Evolutionary conservation across 2,888 invertebrate genomes (phyloP).

Genomic region (Plebejus argus): DNA sequence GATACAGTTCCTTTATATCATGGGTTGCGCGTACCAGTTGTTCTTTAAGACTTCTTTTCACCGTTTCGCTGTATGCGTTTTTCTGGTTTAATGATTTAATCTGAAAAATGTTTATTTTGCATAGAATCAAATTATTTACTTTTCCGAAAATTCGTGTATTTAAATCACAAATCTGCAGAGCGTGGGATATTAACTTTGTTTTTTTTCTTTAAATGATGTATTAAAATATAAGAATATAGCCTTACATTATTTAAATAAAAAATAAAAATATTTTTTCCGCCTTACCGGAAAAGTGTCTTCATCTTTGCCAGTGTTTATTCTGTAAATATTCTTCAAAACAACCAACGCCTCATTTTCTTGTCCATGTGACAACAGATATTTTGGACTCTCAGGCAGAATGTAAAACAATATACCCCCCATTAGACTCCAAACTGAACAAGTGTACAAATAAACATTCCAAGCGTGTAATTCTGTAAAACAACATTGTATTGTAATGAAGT

Average conservation of each 20-base stretch:
- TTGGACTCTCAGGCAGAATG: conserved; percentile 59
- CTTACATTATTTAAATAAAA: too few relatives aligned
- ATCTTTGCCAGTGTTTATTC: conserved; percentile 52
- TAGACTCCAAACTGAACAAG: conserved; percentile 55
- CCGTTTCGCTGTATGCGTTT: conserved; percentile 44
- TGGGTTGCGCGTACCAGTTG: conserved; percentile 50
- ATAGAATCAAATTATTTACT: too few relatives aligned
- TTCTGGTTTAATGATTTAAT: conserved; percentile 49
- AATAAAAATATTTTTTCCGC: neutral
- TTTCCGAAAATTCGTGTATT: too few relatives aligned
- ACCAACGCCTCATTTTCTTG: conserved; percentile 54
- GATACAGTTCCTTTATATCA: conserved; percentile 53
- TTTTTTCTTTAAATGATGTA: too few relatives aligned
- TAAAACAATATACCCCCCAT: conserved; percentile 53
- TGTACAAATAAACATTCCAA: conserved; percentile 60
- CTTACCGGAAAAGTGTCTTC: conserved; percentile 56
- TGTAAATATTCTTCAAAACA: conserved; percentile 53
- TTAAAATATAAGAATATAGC: too few relatives aligned
- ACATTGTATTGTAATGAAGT: conserved; percentile 4
- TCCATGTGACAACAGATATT: conserved; percentile 56
- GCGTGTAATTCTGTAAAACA: conserved; percentile 54
- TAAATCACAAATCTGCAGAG: too few relatives aligned
- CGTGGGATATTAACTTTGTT: too few relatives aligned
- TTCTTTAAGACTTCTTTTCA: conserved; percentile 49
- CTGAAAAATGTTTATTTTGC: conserved; percentile 44